Evolutionary conservation across 2,797 vertebrate genomes (phyloP).

Genomic region (Phoeniculus purpureus): DNA sequence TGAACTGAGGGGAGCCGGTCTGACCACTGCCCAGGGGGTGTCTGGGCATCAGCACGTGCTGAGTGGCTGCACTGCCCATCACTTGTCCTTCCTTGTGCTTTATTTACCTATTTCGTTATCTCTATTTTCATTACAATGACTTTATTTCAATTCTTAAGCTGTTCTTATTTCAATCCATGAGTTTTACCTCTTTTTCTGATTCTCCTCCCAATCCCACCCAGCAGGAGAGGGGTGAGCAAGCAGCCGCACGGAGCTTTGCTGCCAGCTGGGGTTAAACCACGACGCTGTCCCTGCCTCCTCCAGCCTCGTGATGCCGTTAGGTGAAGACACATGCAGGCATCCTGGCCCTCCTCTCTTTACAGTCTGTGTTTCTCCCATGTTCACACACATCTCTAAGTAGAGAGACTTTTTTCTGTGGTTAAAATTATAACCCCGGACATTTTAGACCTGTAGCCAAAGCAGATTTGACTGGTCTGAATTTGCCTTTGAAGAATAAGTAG

Average conservation of each 20-base stretch:
- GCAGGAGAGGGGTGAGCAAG: neutral
- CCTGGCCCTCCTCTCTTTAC: neutral
- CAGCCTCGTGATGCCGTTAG: neutral
- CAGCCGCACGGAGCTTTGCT: neutral
- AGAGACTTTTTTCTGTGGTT: neutral
- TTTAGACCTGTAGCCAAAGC: conserved; percentile 14
- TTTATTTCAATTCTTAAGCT: neutral
- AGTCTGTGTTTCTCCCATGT: neutral
- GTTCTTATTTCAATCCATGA: neutral
- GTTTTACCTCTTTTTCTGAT: neutral
- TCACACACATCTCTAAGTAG: neutral
- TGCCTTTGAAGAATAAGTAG: conserved; percentile 55
- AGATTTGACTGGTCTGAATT: conserved; percentile 17
- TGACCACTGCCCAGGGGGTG: too few species aligned
- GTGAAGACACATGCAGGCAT: neutral
- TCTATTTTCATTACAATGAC: neutral
- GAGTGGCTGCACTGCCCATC: too few species aligned
- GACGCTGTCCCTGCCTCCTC: neutral
- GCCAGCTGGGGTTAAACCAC: neutral
- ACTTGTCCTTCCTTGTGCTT: neutral
- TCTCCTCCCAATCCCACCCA: neutral
- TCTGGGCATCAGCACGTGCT: neutral
- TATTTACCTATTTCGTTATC: neutral
- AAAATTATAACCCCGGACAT: neutral
- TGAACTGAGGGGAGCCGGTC: neutral